Evolutionary conservation across 2,113 vertebrate genomes (phyloP).

Genomic region (Bothrops jararaca): DNA sequence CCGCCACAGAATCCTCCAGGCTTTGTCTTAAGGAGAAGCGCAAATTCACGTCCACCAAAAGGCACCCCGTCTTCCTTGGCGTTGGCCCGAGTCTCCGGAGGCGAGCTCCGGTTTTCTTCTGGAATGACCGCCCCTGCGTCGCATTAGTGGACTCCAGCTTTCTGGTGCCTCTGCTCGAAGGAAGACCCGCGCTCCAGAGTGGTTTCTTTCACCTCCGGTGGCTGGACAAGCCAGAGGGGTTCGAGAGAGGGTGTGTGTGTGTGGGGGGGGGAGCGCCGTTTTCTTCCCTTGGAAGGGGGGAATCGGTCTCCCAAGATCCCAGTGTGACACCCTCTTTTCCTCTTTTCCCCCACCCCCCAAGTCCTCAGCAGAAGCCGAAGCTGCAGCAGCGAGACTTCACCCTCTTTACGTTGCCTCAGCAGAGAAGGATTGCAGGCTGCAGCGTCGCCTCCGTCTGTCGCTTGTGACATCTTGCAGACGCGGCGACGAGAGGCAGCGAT

Average conservation of each 20-base stretch:
- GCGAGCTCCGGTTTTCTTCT: neutral
- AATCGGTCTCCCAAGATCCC: neutral
- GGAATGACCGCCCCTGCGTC: neutral
- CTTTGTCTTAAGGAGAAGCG: neutral
- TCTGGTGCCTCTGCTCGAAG: neutral
- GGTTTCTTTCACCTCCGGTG: neutral
- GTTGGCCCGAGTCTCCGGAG: neutral
- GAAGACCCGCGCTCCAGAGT: fast-evolving
- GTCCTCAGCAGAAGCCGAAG: conserved; percentile 8
- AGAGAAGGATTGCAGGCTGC: neutral
- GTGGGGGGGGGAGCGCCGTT: no score
- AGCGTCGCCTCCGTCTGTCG: conserved; percentile 34
- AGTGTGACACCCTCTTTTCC: neutral
- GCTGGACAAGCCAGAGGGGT: neutral
- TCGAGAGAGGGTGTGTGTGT: neutral
- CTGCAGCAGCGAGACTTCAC: conserved; percentile 21
- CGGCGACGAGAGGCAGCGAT: conserved; percentile 41
- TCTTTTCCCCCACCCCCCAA: neutral
- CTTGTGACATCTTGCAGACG: conserved; percentile 40
- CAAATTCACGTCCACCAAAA: neutral
- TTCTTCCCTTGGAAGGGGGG: neutral
- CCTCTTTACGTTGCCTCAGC: conserved; percentile 29
- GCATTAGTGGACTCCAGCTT: conserved; percentile 35
- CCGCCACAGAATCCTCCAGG: neutral
- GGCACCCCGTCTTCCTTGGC: neutral